Conservation (phyloP, 2,113 vertebrate genomes). For the Anolis carolinensis region DNA sequence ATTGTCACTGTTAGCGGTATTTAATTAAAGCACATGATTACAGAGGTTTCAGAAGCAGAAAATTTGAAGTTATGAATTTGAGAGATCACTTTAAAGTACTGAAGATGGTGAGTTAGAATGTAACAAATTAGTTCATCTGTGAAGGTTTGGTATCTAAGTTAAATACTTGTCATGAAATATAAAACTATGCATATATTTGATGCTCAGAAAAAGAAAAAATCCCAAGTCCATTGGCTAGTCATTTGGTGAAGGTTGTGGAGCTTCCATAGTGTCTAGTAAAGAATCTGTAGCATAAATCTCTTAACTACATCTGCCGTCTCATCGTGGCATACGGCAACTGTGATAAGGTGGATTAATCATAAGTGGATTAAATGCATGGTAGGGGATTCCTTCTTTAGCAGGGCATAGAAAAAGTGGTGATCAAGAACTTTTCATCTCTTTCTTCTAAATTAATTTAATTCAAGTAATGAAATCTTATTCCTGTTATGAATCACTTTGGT, state of each 20-base stretch:
- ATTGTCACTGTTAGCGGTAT: background rate
- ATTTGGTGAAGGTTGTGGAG: no score
- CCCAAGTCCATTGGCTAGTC: background rate
- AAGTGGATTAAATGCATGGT: slow-evolving; percentile 6
- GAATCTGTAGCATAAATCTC: slow-evolving; percentile 1
- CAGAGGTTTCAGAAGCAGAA: no score
- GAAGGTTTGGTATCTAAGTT: background rate
- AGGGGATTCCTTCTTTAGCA: background rate
- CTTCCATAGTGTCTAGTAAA: background rate
- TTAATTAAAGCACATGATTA: background rate
- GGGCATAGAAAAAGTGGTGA: background rate
- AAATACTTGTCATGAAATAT: background rate
- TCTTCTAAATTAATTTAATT: background rate
- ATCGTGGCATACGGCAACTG: background rate
- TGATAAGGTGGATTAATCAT: slow-evolving; percentile 22
- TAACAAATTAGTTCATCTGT: background rate
- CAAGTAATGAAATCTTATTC: background rate
- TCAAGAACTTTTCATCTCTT: background rate
- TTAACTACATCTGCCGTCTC: slow-evolving; percentile 6
- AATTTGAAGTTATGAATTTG: background rate
- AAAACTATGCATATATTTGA: background rate
- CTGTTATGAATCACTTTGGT: background rate
- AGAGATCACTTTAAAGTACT: background rate
- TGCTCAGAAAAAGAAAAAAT: background rate
- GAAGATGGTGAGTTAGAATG: background rate